Base-by-base conservation (phyloP, 2,113 vertebrate species). In the Misgurnus mizolepis region DNA sequence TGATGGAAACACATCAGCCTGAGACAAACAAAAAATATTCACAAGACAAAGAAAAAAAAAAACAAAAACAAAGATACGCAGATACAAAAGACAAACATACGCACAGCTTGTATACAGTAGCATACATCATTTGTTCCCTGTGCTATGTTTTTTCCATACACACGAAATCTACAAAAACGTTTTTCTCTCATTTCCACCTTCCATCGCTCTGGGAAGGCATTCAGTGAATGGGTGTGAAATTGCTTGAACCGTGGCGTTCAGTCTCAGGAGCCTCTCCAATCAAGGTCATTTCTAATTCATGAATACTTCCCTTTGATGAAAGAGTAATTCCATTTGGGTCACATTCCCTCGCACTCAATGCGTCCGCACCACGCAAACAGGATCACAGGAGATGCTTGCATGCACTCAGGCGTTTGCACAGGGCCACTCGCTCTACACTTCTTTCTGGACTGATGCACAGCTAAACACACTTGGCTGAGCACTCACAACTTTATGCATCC, bases 301-400 rank as follows among this genome's bases (percentile, higher is more conserved):
- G 76, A 82, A 78, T 61, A 77, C 73, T 83, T 81, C 79, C 85
- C 85, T 85, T 80, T 82, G 83, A 86, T 83, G 77, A 84, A 70
- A 45, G 65, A 83, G 79, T 83, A 87, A 88, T 86, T 88, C 85
- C 85, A 88, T 88, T 89, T 88, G 85, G 85, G 85, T 87, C 87
- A 80, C 80, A 84, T 85, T 90, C 81, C 77, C 68, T 83, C 79
- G 39, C 69, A 83, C 88, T 87, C 72, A 78, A 85, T 86, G 83
- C 66, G 41, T 7, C 49, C 45, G 49, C 17, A 39, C 66, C 49
- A 47, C 68, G 41, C 76, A 83, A 76, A 82, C 78, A 73, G 39
- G 58, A 85, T 82, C 69, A 83, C 47, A 58, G 61, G 45, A 45
- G 65, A 65, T 2, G 22, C 74, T 67, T 55, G 43, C 39, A 47